These are phyloP conservation scores for Microplitis manilae DNA, from an alignment of 2,888 invertebrate genomes.

Conservation along the genomic window DNA sequence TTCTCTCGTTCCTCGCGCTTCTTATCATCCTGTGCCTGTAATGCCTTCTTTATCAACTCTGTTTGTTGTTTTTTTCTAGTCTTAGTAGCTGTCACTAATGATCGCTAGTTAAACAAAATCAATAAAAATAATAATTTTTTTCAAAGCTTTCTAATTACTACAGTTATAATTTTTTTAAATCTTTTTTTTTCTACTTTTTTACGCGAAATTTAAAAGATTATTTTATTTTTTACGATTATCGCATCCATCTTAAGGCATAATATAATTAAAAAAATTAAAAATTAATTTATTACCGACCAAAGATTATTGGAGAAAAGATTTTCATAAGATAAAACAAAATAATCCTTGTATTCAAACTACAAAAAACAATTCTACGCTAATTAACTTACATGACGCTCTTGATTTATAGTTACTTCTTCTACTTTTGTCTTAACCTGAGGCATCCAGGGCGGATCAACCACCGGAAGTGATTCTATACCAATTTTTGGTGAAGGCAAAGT, in stretches of 20 bases:
- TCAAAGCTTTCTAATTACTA: constrained; percentile 8
- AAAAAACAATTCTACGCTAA: constrained; percentile 28
- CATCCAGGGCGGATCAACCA: constrained; percentile 99
- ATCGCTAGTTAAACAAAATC: constrained; percentile 76
- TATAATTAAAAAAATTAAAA: no score
- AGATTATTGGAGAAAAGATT: no score
- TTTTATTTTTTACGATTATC: background rate
- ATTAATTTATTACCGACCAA: no score
- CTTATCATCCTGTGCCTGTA: constrained; percentile 96
- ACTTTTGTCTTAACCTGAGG: constrained; percentile 98
- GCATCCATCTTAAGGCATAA: no score
- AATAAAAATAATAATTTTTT: constrained; percentile 37
- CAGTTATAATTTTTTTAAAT: background rate
- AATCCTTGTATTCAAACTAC: background rate
- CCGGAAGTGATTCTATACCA: constrained; percentile 93
- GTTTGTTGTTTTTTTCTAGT: constrained; percentile 99
- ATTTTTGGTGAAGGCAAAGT: constrained; percentile 99
- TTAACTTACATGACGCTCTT: constrained; percentile 90
- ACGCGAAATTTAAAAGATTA: background rate
- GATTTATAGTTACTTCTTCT: constrained; percentile 98
- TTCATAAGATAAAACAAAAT: background rate
- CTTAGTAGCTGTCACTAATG: constrained; percentile 97
- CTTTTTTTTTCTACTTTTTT: background rate
- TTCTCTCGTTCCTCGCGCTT: constrained; percentile 95
- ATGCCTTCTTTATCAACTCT: constrained; percentile 94